Evolutionary conservation across 2,888 invertebrate species (phyloP).

Genomic region (Gandaritis pyraliata): DNA sequence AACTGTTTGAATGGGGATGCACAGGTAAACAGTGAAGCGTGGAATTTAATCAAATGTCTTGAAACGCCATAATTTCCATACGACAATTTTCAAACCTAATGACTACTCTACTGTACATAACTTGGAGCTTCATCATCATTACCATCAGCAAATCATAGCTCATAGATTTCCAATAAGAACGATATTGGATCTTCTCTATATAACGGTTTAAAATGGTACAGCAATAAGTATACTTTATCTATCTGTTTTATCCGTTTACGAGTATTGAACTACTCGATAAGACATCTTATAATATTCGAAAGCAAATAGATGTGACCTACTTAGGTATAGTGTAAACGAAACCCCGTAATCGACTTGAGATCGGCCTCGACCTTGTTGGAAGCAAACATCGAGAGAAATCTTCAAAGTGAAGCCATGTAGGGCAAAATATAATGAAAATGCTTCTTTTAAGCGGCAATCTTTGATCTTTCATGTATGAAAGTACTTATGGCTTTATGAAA

Average conservation of each 20-base stretch:
- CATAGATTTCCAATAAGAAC: no score
- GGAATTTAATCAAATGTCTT: neutral
- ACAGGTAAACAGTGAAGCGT: slow-evolving; percentile 9
- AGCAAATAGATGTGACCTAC: slow-evolving; percentile 39
- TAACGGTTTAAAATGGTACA: no score
- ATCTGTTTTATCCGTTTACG: neutral
- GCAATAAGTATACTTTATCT: no score
- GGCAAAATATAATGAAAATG: slow-evolving; percentile 44
- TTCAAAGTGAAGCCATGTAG: slow-evolving; percentile 27
- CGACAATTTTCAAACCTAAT: no score
- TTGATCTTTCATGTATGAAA: slow-evolving; percentile 36
- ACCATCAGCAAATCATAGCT: no score
- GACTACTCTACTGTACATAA: no score
- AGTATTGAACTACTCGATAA: slow-evolving; percentile 2
- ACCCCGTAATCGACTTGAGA: slow-evolving; percentile 34
- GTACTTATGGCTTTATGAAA: slow-evolving; percentile 10
- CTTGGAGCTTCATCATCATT: no score
- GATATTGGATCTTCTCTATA: no score
- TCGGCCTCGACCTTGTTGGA: slow-evolving; percentile 41
- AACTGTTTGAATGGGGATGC: slow-evolving; percentile 16
- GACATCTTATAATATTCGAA: slow-evolving; percentile 23
- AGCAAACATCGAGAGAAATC: slow-evolving; percentile 41
- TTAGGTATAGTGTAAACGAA: slow-evolving; percentile 40
- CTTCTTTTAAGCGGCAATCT: slow-evolving; percentile 35
- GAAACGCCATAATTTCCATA: no score